phyloP scores from a whole-genome alignment of 2,797 vertebrate genomes.

The Aeoliscus strigatus region DNA sequence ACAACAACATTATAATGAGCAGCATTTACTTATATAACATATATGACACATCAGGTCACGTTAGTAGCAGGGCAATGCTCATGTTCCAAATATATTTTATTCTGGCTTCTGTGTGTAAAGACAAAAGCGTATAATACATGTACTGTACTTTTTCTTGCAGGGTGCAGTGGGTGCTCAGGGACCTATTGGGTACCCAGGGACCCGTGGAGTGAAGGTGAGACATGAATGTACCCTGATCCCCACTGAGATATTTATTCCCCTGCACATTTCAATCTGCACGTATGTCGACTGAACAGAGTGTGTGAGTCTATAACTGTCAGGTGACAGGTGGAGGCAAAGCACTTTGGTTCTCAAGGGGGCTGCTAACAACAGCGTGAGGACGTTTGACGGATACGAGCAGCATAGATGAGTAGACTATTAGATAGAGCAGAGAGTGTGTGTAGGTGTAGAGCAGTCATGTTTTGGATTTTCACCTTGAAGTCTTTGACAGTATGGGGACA shows the following conservation, averaged over 20 bases:
- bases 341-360: slow-evolving; percentile 45
- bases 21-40: no score
- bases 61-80: no score
- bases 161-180: slow-evolving; percentile 80
- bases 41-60: no score
- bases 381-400: slow-evolving; percentile 49
- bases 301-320: slow-evolving; percentile 55
- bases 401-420: no score
- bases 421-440: slow-evolving; percentile 11
- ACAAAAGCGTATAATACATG: slow-evolving; percentile 1
- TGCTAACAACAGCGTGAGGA: slow-evolving; percentile 34
- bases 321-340: slow-evolving; percentile 47
- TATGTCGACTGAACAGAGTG: slow-evolving; percentile 26
- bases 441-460: slow-evolving; percentile 10
- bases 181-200: slow-evolving; percentile 86
- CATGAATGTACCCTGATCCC: slow-evolving; percentile 22
- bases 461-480: no score
- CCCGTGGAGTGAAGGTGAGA: slow-evolving; percentile 90
- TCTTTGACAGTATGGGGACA: no score
- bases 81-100: no score
- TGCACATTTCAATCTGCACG: slow-evolving; percentile 5
- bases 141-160: slow-evolving; percentile 54
- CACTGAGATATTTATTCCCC: slow-evolving; percentile 24
- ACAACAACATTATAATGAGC: no score
- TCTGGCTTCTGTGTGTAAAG: slow-evolving; percentile 4